Conservation (phyloP, 2,888 invertebrate genomes). For the Aporophyla lueneburgensis region DNA sequence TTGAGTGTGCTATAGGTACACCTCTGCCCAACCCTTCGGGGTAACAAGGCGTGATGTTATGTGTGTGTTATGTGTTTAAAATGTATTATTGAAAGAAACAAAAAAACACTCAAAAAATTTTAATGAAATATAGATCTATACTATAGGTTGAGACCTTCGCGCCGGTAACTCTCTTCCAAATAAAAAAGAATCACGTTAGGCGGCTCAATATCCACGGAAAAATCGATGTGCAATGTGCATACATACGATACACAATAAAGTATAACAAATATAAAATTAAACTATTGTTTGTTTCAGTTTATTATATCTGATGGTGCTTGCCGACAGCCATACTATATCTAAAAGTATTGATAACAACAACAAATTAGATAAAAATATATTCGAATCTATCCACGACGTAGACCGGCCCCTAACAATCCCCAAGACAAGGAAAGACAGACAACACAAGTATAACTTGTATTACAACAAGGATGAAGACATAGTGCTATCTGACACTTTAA, state of each 20-base stretch:
- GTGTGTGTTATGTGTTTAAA: no score
- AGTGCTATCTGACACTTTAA: not conserved
- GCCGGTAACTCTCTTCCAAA: no score
- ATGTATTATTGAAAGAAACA: no score
- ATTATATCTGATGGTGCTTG: slow-evolving; percentile 84
- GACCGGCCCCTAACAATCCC: slow-evolving; percentile 54
- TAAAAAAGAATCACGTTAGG: no score
- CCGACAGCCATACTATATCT: slow-evolving; percentile 81
- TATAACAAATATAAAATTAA: not conserved
- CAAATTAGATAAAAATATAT: slow-evolving; percentile 67
- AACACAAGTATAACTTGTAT: slow-evolving; percentile 58
- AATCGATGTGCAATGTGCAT: not conserved
- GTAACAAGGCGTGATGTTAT: no score
- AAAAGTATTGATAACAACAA: slow-evolving; percentile 78
- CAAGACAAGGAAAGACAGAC: slow-evolving; percentile 60
- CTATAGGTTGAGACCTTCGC: no score
- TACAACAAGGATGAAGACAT: slow-evolving; percentile 44
- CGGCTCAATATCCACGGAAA: no score
- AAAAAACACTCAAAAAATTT: no score
- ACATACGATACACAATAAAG: no score
- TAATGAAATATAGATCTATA: no score
- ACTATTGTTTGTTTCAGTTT: slow-evolving; percentile 76
- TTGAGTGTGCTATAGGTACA: no score
- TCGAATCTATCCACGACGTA: slow-evolving; percentile 67
- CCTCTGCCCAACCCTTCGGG: no score